phyloP scores from a whole-genome alignment of 2,113 vertebrate genomes.

The Notechis scutatus region DNA sequence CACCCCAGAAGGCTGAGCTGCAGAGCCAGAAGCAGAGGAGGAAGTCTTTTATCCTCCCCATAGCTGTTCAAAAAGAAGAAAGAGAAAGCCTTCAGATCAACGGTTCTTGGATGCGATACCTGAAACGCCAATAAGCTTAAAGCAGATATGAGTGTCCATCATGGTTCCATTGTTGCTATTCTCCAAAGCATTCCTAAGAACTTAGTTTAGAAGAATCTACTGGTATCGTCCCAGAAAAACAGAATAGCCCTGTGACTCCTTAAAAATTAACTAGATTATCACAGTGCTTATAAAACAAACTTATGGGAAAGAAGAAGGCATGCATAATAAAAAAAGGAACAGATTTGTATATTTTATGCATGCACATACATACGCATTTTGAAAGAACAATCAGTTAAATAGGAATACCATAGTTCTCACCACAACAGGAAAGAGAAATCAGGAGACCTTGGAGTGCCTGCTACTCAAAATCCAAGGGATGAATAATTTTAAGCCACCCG shows the following conservation, averaged over 20 bases:
- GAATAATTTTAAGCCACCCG: neutral
- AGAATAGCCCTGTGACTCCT: neutral
- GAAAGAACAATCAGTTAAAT: neutral
- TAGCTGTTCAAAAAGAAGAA: neutral
- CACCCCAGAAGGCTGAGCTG: neutral
- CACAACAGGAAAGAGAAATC: neutral
- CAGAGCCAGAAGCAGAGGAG: neutral
- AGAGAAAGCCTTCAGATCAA: neutral
- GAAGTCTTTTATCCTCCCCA: neutral
- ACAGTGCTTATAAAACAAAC: neutral
- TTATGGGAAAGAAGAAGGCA: neutral
- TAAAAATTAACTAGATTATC: neutral
- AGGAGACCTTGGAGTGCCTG: neutral
- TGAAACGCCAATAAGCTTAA: neutral
- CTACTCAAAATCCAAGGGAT: neutral
- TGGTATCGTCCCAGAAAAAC: neutral
- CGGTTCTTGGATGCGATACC: neutral
- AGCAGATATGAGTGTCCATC: too few relatives aligned
- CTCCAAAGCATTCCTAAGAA: neutral
- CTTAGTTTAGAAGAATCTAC: neutral
- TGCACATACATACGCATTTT: neutral
- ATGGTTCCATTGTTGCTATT: neutral
- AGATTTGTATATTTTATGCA: neutral
- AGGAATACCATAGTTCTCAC: neutral
- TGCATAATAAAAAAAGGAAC: neutral